Percentiles rank a stretch among this genome's conserved stretches.
Evolutionary conservation across 1,140 invertebrate genomes (phyloP).

Genomic region (Drosophila yakuba): DNA sequence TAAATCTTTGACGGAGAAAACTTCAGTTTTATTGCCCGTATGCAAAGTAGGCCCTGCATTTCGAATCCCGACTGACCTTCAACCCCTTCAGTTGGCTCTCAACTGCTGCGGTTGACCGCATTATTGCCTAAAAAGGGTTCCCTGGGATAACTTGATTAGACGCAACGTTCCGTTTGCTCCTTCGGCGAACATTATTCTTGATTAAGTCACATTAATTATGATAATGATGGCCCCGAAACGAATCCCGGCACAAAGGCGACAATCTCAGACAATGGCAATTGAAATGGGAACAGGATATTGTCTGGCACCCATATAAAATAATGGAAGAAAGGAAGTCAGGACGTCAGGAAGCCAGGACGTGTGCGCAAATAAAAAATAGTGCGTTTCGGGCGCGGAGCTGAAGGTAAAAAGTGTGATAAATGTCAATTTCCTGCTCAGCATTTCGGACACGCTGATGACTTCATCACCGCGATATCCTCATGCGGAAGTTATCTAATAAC

Average conservation of each 20-base stretch:
- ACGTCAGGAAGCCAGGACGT: slow-evolving; percentile 52
- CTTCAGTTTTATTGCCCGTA: slow-evolving; percentile 73
- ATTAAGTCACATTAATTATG: slow-evolving; percentile 84
- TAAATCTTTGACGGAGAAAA: slow-evolving; percentile 70
- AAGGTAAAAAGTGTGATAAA: slow-evolving; percentile 76
- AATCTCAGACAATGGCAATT: slow-evolving; percentile 63
- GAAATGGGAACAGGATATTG: slow-evolving; percentile 81
- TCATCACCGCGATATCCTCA: slow-evolving; percentile 62
- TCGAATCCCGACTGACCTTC: slow-evolving; percentile 63
- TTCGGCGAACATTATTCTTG: slow-evolving; percentile 78
- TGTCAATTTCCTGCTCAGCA: slow-evolving; percentile 84
- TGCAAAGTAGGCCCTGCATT: slow-evolving; percentile 56
- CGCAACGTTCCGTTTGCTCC: slow-evolving; percentile 22
- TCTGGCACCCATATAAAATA: slow-evolving; percentile 22
- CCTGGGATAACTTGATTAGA: slow-evolving; percentile 67
- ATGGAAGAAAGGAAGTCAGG: slow-evolving; percentile 28
- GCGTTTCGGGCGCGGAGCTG: slow-evolving; percentile 19
- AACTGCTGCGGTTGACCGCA: slow-evolving; percentile 76
- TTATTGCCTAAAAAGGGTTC: slow-evolving; percentile 56
- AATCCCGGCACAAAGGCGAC: slow-evolving; percentile 50
- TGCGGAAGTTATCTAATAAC: slow-evolving; percentile 76
- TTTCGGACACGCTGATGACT: slow-evolving; percentile 74
- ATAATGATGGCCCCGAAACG: slow-evolving; percentile 80
- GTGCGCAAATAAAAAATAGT: slow-evolving; percentile 73
- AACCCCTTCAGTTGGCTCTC: slow-evolving; percentile 45